These are phyloP conservation scores for Acronicta alni DNA, from an alignment of 2,888 invertebrate species.

Conservation along the genomic window DNA sequence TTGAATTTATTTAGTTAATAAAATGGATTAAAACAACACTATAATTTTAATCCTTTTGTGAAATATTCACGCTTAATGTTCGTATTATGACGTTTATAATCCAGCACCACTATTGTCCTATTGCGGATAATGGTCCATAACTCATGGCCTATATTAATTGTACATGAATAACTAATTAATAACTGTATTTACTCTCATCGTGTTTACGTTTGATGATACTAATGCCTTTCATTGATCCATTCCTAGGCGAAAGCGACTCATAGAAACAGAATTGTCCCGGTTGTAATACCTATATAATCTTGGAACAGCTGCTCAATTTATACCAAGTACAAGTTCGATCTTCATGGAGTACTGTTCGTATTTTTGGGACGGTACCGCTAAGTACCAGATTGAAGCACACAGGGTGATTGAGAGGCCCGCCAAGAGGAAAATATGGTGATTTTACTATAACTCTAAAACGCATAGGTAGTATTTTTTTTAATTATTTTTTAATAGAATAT, in stretches of 20 bases:
- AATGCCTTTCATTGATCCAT: background rate
- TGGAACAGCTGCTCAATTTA: too few relatives aligned
- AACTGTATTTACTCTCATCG: background rate
- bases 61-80: constrained; percentile 15
- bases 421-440: too few relatives aligned
- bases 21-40: background rate
- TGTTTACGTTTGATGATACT: background rate
- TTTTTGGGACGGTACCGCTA: too few relatives aligned
- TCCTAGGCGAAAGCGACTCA: background rate
- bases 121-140: constrained; percentile 11
- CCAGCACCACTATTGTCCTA: constrained; percentile 14
- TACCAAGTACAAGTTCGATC: too few relatives aligned
- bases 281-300: too few relatives aligned
- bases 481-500: too few relatives aligned
- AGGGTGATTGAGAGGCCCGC: too few relatives aligned
- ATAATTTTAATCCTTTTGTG: background rate
- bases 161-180: constrained; percentile 24
- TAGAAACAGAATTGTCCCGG: too few relatives aligned
- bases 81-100: constrained; percentile 18
- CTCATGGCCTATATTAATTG: constrained; percentile 14
- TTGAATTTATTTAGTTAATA: background rate
- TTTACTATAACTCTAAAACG: too few relatives aligned
- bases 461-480: too few relatives aligned
- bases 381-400: too few relatives aligned
- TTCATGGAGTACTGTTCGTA: too few relatives aligned